Evolutionary conservation across 1,140 invertebrate species (phyloP).

Genomic region (Aporrectodea caliginosa): DNA sequence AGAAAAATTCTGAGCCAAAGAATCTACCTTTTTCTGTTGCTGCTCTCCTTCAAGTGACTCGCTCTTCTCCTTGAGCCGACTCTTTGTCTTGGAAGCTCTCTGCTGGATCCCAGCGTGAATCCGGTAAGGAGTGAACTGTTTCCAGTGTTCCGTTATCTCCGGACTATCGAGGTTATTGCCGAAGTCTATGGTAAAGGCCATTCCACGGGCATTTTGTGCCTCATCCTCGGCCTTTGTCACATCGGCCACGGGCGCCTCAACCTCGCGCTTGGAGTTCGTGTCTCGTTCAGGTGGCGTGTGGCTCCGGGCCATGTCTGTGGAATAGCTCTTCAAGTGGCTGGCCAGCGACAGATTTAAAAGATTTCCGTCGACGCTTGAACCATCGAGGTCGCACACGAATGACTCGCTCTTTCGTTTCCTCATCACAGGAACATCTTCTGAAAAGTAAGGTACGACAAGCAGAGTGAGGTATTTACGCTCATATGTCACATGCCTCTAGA

Average conservation of each 20-base stretch:
- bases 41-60: background rate
- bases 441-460: too few relatives aligned
- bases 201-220: background rate
- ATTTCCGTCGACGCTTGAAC: background rate
- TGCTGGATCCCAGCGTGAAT: background rate
- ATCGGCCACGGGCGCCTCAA: background rate
- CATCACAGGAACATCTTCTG: too few relatives aligned
- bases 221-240: background rate
- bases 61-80: background rate
- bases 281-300: background rate
- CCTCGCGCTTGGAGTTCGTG: background rate
- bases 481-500: too few relatives aligned
- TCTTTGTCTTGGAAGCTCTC: background rate
- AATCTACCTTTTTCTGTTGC: background rate
- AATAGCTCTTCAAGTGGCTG: background rate
- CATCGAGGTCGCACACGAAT: too few relatives aligned
- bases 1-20: too few relatives aligned
- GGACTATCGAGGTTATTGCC: background rate
- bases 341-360: background rate
- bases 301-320: background rate
- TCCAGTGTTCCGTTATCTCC: background rate
- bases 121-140: background rate
- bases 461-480: too few relatives aligned
- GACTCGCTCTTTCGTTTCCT: too few relatives aligned
- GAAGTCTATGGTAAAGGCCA: background rate